Base-by-base conservation (phyloP, 2,797 vertebrate species). In the Sciurus carolinensis region DNA sequence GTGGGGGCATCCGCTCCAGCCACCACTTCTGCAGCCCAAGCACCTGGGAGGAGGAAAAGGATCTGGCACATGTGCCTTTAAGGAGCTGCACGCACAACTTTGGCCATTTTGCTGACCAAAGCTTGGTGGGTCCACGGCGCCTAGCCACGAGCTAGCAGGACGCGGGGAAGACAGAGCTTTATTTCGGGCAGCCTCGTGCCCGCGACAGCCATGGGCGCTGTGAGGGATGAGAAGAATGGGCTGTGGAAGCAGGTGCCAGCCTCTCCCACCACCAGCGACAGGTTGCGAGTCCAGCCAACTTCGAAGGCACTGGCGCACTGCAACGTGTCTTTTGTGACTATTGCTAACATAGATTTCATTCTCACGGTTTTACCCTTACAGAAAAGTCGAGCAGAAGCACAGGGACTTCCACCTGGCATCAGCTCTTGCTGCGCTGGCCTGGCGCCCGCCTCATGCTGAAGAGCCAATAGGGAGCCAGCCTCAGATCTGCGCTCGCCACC, bases 191-290 rank as follows among this genome's bases (percentile, higher is more conserved):
- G 13, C 5, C 5, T 11, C 26, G 14, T 4, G 12, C 28, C 62
- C 18, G 59, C 8, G 59, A 5, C 84, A 76, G 13, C 1, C 0
- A 12, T 1, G 14, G 14, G 2, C 6, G 11, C 3, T 1, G 0
- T 20, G 33, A 39, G 50, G 47, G 12, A n/a, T 24, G 52, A 7
- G 57, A 91, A 72, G 79, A 54, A 59, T 42, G 8, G 14, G 17
- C 5, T 3, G 17, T 12, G 1, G 17, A 17, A 69, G 13, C 7
- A 3, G 17, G 17, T 20, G 54, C 54, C 54, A 6, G 52, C 18
- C 17, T 7, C 54, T 18, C 20, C 18, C 52, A 20, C 17, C 1
- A 6, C 54, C 54, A 2, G 5, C 1, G 33, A 3, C 0, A 15
- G 0, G 18, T 13, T 80, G 15, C 2, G 39, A n/a, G 80, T 72